Conservation (phyloP, 2,797 vertebrate genomes). For the Gallirallus australis region DNA sequence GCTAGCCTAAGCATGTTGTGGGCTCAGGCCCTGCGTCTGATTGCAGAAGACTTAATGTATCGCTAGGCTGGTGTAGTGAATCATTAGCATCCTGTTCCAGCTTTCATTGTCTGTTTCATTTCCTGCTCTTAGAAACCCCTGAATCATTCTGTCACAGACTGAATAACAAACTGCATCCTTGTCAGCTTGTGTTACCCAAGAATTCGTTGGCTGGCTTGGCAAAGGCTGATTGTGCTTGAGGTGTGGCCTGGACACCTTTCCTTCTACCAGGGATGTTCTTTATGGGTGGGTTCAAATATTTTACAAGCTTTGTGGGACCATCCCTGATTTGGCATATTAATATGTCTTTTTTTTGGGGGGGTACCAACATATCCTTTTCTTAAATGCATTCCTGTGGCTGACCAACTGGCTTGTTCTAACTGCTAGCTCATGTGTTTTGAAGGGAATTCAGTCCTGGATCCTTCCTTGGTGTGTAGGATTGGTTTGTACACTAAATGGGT, state of each 20-base stretch:
- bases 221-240: not conserved
- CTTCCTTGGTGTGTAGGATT: not conserved
- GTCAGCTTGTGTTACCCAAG: slow-evolving; percentile 50
- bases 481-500: not conserved
- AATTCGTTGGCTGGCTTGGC: slow-evolving; percentile 43
- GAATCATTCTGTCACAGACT: slow-evolving; percentile 68
- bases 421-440: not conserved
- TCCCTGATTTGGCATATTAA: not conserved
- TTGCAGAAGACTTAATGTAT: slow-evolving; percentile 66
- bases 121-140: slow-evolving; percentile 72
- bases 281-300: slow-evolving; percentile 1
- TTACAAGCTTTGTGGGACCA: not conserved
- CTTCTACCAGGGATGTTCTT: not conserved
- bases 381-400: slow-evolving; percentile 39
- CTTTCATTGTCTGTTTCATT: slow-evolving; percentile 72
- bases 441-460: not conserved
- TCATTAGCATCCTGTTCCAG: slow-evolving; percentile 73
- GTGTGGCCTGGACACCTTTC: slow-evolving; percentile 9
- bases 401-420: not conserved
- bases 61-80: slow-evolving; percentile 65
- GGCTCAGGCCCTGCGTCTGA: not conserved
- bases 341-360: not conserved
- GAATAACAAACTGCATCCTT: slow-evolving; percentile 58
- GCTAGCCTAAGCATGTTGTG: slow-evolving; percentile 29
- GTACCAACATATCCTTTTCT: not conserved